These are phyloP conservation scores for Eristalinus aeneus DNA, from an alignment of 2,888 invertebrate genomes.

Conservation along the genomic window DNA sequence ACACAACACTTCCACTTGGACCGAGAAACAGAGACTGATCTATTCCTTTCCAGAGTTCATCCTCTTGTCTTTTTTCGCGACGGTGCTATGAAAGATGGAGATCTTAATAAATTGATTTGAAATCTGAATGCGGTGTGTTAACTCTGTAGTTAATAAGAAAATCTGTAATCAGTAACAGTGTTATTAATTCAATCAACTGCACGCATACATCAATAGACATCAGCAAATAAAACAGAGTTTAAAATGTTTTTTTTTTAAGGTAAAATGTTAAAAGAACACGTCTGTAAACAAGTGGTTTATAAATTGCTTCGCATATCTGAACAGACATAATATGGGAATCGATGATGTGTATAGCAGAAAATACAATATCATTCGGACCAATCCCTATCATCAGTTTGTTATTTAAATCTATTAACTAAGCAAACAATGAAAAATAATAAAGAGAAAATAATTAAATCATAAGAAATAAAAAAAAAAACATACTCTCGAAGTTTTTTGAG, in stretches of 20 bases:
- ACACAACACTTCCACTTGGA: constrained; percentile 79
- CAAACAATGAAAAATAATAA: constrained; percentile 3
- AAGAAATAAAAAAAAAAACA: constrained; percentile 62
- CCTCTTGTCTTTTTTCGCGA: constrained; percentile 77
- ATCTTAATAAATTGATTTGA: too few relatives aligned
- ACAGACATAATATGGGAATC: background rate
- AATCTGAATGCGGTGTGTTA: too few relatives aligned
- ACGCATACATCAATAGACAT: too few relatives aligned
- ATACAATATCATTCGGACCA: background rate
- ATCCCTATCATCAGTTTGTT: background rate
- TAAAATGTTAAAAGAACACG: too few relatives aligned
- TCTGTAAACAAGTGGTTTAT: too few relatives aligned
- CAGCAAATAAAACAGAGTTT: too few relatives aligned
- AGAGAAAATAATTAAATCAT: constrained; percentile 13
- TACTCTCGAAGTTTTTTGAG: constrained; percentile 74
- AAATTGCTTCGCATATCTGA: background rate
- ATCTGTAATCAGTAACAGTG: too few relatives aligned
- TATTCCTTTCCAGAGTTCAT: constrained; percentile 80
- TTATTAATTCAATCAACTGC: background rate
- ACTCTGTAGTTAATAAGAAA: too few relatives aligned
- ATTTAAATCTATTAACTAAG: background rate
- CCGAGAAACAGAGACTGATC: constrained; percentile 79
- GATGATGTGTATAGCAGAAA: too few relatives aligned
- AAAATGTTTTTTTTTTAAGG: too few relatives aligned
- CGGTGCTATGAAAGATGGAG: constrained; percentile 73